Evolutionary conservation across 2,113 vertebrate species (phyloP).

Genomic region (Sclerurus mexicanus): DNA sequence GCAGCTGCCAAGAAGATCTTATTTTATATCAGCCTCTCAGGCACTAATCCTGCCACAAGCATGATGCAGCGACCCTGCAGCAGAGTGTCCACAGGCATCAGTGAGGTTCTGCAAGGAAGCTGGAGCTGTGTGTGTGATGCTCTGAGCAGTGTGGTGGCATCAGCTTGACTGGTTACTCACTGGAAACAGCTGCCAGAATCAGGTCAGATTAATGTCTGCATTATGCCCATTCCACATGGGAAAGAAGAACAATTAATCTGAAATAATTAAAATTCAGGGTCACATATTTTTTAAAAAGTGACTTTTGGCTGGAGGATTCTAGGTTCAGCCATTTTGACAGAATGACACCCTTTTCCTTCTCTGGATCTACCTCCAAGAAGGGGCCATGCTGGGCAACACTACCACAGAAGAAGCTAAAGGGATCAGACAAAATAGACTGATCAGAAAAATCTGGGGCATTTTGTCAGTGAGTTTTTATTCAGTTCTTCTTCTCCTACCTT

Average conservation of each 20-base stretch:
- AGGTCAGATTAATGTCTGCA: neutral
- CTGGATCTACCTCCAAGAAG: neutral
- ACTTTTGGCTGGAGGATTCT: neutral
- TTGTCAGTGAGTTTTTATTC: neutral
- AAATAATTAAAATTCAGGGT: neutral
- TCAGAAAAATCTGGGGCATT: neutral
- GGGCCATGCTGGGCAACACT: neutral
- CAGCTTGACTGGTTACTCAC: neutral
- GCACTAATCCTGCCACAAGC: neutral
- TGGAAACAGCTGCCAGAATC: neutral
- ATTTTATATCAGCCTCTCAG: neutral
- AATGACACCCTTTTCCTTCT: neutral
- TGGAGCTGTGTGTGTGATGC: neutral
- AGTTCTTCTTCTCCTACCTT: neutral
- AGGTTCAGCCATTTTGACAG: neutral
- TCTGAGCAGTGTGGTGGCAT: neutral
- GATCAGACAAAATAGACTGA: neutral
- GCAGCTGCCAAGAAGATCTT: neutral
- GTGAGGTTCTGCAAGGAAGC: neutral
- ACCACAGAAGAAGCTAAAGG: neutral
- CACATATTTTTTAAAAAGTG: neutral
- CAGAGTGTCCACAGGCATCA: neutral
- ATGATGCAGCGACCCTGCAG: neutral
- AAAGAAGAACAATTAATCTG: neutral
- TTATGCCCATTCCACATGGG: fast-evolving